Evolutionary conservation across 1,140 invertebrate species (phyloP).

Genomic region (Aphelinus atriplicis): DNA sequence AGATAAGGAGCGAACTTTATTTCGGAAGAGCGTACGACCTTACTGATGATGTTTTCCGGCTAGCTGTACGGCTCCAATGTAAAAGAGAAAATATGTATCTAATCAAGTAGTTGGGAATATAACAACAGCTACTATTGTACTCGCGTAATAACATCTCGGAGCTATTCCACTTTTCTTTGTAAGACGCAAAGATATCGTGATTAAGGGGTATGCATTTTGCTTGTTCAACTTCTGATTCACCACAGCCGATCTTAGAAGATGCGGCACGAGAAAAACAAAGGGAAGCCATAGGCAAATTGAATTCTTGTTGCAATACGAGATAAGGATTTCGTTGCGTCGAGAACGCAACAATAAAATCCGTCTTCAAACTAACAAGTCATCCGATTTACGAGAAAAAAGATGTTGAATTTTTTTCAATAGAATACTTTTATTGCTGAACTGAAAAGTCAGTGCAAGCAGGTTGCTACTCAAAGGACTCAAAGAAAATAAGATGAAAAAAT

Average conservation of each 20-base stretch:
- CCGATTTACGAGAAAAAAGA: too few species aligned
- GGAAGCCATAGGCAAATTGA: conserved; percentile 16
- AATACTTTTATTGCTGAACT: too few species aligned
- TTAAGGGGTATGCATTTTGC: conserved; percentile 8
- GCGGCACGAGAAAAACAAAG: conserved; percentile 19
- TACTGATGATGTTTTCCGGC: conserved; percentile 30
- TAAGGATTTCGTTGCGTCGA: background rate
- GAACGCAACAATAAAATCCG: conserved; percentile 19
- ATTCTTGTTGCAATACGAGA: background rate
- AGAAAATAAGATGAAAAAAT: too few species aligned
- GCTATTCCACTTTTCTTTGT: background rate
- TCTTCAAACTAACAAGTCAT: background rate
- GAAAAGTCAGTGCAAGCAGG: too few species aligned
- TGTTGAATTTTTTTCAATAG: too few species aligned
- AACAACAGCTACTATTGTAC: background rate
- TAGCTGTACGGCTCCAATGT: background rate
- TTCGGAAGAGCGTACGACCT: conserved; percentile 14
- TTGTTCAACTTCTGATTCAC: conserved; percentile 12
- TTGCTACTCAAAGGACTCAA: too few species aligned
- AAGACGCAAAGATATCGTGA: background rate
- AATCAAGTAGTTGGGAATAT: background rate
- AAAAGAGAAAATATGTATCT: conserved; percentile 17
- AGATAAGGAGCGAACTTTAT: conserved; percentile 21
- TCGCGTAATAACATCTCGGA: conserved; percentile 1
- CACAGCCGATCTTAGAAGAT: background rate